Base-by-base conservation (phyloP, 2,113 vertebrate species). In the Tonatia bakeri region DNA sequence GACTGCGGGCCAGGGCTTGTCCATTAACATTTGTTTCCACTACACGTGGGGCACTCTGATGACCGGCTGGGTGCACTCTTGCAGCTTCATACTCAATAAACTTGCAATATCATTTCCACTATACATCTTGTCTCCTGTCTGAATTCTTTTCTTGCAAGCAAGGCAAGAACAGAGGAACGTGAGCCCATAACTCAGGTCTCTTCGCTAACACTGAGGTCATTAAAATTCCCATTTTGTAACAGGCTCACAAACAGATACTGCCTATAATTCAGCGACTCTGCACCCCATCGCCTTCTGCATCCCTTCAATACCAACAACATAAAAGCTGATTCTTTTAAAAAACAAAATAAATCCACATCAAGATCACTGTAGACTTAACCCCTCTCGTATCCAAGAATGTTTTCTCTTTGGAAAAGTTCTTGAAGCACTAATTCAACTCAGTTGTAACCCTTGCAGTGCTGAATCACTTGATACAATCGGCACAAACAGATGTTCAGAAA, bases 191-290 rank as follows among this genome's bases (percentile, higher is more conserved):
- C 61, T 64, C 61, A 31, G 61, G 61, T 64, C 28, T 64, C 28
- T 4, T 12, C 13, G 4, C 26, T 64, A 64, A 64, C 61, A 28
- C 61, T 64, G 26, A 20, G 26, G 19, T 91, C 40, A 93, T 91
- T 93, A 97, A 91, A 90, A 45, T 79, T 88, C n/a, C 45, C 65
- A 82, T 82, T 95, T 77, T 81, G 33, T 69, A 94, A 70, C 4
- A 50, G 84, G 24, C 16, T 47, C 31, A 28, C 52, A 61, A 82
- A 93, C 17, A 81, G 52, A 84, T 12, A n/a, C 28, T 47, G 47
- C 38, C 24, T 47, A 6, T 64, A 56, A 64, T 54, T 88, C 36
- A 79, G 0, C 36, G 12, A 80, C 50, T 54, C 33, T 36, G 14
- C 1, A 73, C 59, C 14, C 31, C 28, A 47, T 75, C 47, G 59